These are phyloP conservation scores for Battus philenor DNA, from an alignment of 1,140 invertebrate species.

Conservation along the genomic window DNA sequence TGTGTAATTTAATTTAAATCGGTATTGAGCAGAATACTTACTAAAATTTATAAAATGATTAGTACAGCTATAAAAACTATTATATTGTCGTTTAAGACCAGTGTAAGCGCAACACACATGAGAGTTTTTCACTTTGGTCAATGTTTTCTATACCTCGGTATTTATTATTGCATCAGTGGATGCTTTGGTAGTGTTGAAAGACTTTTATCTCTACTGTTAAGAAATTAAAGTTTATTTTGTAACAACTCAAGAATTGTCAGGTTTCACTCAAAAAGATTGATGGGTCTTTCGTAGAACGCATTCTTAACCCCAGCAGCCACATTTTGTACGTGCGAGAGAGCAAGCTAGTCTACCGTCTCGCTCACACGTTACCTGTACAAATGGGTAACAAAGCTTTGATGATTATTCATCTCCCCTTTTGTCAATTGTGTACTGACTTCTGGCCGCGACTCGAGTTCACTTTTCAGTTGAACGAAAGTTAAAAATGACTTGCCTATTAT, in stretches of 20 bases:
- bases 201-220: background rate
- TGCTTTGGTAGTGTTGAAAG: background rate
- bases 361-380: slow-evolving; percentile 5
- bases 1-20: too few species aligned
- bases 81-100: too few species aligned
- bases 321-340: slow-evolving; percentile 9
- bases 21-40: too few species aligned
- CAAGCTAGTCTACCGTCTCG: background rate
- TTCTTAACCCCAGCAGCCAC: slow-evolving; percentile 7
- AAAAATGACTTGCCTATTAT: too few species aligned
- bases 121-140: too few species aligned
- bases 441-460: background rate
- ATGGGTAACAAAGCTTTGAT: slow-evolving; percentile 1
- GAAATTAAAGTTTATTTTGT: background rate
- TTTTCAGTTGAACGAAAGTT: too few species aligned
- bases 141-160: too few species aligned
- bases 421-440: slow-evolving; percentile 1
- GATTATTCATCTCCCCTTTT: slow-evolving; percentile 10
- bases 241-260: slow-evolving; percentile 8
- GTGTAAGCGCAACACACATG: too few species aligned
- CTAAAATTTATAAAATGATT: too few species aligned
- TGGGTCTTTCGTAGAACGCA: slow-evolving; percentile 14
- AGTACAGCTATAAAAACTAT: too few species aligned
- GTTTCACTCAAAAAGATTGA: slow-evolving; percentile 17
- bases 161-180: too few species aligned